Evolutionary conservation across 2,888 invertebrate genomes (phyloP).

Genomic region (Cyrtodaria siliqua): DNA sequence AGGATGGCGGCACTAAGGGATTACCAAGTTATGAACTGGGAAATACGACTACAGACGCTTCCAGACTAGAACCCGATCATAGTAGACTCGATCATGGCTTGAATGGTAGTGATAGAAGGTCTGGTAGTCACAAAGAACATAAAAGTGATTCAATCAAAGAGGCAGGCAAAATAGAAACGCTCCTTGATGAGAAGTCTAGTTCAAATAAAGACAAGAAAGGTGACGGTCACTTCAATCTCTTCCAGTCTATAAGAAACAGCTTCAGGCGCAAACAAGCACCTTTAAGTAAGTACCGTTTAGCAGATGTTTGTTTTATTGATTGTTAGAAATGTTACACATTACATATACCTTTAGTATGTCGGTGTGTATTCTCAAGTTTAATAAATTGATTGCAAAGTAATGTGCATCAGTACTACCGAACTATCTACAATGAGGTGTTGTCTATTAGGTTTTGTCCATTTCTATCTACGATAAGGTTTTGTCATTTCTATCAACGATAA

Average conservation of each 20-base stretch:
- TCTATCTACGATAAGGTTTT: too few species aligned
- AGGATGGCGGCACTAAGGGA: background rate
- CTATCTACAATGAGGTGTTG: too few species aligned
- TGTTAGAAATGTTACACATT: too few species aligned
- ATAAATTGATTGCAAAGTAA: too few species aligned
- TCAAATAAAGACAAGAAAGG: background rate
- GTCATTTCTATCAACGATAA: too few species aligned
- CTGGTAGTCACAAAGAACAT: background rate
- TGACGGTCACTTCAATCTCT: constrained; percentile 6
- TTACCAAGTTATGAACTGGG: constrained; percentile 12
- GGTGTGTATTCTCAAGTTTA: too few species aligned
- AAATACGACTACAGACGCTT: background rate
- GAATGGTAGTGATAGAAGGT: background rate
- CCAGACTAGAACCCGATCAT: background rate
- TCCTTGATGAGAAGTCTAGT: too few species aligned
- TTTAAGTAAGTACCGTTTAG: constrained; percentile 43
- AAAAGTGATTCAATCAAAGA: background rate
- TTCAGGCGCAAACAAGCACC: constrained; percentile 44
- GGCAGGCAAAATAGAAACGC: background rate
- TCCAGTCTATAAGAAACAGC: constrained; percentile 40
- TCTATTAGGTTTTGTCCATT: too few species aligned
- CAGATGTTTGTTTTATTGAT: too few species aligned
- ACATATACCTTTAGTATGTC: too few species aligned
- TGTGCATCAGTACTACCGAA: too few species aligned
- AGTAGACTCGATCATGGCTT: background rate